These are phyloP conservation scores for Agonopterix arenella DNA, from an alignment of 2,888 invertebrate genomes.

Conservation along the genomic window DNA sequence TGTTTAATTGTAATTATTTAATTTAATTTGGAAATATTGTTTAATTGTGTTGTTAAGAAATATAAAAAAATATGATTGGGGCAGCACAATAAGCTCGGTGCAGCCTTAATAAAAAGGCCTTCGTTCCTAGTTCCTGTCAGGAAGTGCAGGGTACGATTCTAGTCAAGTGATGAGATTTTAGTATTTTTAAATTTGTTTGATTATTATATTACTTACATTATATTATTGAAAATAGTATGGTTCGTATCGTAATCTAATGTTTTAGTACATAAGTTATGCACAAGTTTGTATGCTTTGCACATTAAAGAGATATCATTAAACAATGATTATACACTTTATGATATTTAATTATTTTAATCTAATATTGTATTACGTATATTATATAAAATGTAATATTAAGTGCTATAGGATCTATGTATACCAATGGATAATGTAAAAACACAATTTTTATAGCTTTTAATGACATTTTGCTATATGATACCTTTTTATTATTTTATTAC, in stretches of 20 bases:
- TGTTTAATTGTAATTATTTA: too few species aligned
- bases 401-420: too few species aligned
- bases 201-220: neutral
- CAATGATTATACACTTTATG: neutral
- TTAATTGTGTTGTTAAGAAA: too few species aligned
- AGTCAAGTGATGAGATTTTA: constrained; percentile 12
- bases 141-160: constrained; percentile 9
- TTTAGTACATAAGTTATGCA: constrained; percentile 1
- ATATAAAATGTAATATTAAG: too few species aligned
- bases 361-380: neutral
- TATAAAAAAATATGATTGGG: too few species aligned
- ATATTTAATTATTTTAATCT: too few species aligned
- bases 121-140: neutral
- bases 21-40: too few species aligned
- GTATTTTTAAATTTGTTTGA: constrained; percentile 1
- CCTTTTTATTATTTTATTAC: too few species aligned
- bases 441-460: too few species aligned
- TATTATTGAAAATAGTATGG: neutral
- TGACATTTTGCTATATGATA: too few species aligned
- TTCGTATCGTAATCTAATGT: neutral
- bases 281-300: neutral
- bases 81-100: too few species aligned
- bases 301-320: neutral
- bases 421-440: neutral
- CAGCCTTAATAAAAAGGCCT: neutral